Evolutionary conservation across 2,888 invertebrate genomes (phyloP).

Genomic region (Sarcophaga subvicina): DNA sequence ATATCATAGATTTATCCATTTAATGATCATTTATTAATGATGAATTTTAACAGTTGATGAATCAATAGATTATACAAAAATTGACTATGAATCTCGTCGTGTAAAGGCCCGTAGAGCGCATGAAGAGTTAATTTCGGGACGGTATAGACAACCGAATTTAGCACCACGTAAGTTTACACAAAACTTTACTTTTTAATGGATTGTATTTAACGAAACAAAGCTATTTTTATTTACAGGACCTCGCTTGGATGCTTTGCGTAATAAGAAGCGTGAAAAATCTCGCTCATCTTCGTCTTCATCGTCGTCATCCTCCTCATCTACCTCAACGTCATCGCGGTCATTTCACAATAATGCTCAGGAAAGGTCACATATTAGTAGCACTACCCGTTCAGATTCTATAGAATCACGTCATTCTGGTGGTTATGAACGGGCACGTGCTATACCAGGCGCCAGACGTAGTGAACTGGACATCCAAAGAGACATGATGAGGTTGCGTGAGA

Average conservation of each 20-base stretch:
- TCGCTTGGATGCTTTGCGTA: constrained; percentile 70
- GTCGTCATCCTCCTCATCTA: constrained; percentile 76
- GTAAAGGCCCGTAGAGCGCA: constrained; percentile 81
- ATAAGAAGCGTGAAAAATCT: constrained; percentile 69
- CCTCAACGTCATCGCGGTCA: constrained; percentile 75
- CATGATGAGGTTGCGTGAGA: constrained; percentile 76
- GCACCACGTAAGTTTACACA: constrained; percentile 75
- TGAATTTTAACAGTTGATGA: constrained; percentile 76
- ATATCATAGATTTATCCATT: not conserved
- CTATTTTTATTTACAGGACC: constrained; percentile 65
- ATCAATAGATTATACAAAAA: constrained; percentile 81
- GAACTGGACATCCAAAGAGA: constrained; percentile 80
- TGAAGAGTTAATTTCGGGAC: constrained; percentile 81
- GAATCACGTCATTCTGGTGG: constrained; percentile 79
- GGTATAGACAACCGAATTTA: constrained; percentile 81
- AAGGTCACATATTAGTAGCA: constrained; percentile 76
- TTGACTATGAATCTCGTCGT: constrained; percentile 81
- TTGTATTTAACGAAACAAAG: not conserved
- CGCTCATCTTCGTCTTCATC: constrained; percentile 72
- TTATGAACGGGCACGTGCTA: constrained; percentile 76
- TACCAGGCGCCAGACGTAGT: constrained; percentile 79
- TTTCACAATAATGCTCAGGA: constrained; percentile 71
- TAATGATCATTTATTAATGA: not conserved
- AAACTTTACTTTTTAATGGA: not conserved
- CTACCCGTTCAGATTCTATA: constrained; percentile 79